A percentile compares a stretch with the other conserved stretches of the same genome.
Conservation (phyloP, 2,888 invertebrate species). For the Pardosa pseudoannulata region DNA sequence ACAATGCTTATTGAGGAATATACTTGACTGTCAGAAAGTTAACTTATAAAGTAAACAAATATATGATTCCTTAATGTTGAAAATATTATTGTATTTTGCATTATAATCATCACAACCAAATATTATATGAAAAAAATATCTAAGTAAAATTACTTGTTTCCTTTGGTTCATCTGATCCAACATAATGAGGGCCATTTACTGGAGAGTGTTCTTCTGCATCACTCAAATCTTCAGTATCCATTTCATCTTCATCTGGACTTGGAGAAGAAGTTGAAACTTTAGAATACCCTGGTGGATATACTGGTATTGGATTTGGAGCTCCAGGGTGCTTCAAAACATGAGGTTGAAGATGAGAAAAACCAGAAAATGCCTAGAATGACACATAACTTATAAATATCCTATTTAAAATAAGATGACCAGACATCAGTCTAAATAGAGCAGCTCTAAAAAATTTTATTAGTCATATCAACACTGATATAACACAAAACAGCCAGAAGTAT, state of each 20-base stretch:
- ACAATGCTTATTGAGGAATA: too few relatives aligned
- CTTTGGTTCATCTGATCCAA: constrained; percentile 53
- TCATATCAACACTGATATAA: too few relatives aligned
- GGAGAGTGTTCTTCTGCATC: constrained; percentile 62
- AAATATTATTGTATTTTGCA: too few relatives aligned
- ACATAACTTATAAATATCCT: too few relatives aligned
- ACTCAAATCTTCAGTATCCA: constrained; percentile 46
- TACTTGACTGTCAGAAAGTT: too few relatives aligned
- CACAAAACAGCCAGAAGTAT: too few relatives aligned
- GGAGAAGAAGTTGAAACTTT: constrained; percentile 52
- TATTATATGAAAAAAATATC: not conserved
- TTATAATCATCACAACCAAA: not conserved
- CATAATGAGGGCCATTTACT: constrained; percentile 49
- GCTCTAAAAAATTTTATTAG: too few relatives aligned
- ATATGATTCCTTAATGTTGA: too few relatives aligned
- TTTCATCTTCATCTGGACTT: constrained; percentile 67
- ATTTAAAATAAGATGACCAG: too few relatives aligned
- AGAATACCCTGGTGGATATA: constrained; percentile 69
- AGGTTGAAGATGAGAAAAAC: constrained; percentile 83
- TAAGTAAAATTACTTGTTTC: constrained; percentile 58
- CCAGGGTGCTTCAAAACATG: constrained; percentile 84
- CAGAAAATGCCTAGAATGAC: constrained; percentile 82
- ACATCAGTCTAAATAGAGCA: too few relatives aligned
- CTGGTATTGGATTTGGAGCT: constrained; percentile 73
- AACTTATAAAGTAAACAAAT: too few relatives aligned